These are phyloP conservation scores for Diadumene lineata DNA, from an alignment of 92 coral and sea anemone species.

Conservation along the genomic window DNA sequence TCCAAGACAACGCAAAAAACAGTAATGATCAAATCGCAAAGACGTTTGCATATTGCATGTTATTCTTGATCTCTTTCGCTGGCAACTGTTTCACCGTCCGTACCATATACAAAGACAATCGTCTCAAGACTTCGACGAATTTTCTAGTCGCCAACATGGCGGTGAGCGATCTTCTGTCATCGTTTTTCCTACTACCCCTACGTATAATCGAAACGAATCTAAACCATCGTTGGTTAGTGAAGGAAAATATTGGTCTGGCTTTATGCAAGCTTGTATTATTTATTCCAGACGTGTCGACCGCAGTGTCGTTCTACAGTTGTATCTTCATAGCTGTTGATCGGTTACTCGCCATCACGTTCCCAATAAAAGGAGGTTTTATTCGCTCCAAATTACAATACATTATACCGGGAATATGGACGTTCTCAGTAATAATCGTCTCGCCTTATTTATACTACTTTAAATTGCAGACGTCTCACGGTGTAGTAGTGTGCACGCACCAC, in stretches of 20 bases:
- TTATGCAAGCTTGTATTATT: conserved; percentile 20
- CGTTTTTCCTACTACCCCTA: conserved; percentile 12
- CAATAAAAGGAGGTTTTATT: conserved; percentile 24
- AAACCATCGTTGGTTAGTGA: conserved; percentile 11
- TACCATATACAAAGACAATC: conserved; percentile 5
- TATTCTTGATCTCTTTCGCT: background rate
- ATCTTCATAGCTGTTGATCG: conserved; percentile 33
- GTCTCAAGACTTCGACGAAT: conserved; percentile 18
- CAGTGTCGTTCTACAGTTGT: conserved; percentile 20
- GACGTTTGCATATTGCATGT: conserved; percentile 4
- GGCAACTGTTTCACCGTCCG: conserved; percentile 16
- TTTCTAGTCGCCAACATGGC: conserved; percentile 30
- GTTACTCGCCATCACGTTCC: conserved; percentile 12
- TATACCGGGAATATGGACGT: conserved; percentile 24
- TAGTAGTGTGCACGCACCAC: background rate
- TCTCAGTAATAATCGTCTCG: background rate
- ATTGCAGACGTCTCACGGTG: background rate
- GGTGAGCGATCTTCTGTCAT: conserved; percentile 21
- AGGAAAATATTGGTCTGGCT: conserved; percentile 1
- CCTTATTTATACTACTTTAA: background rate
- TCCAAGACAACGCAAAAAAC: background rate
- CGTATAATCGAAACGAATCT: background rate
- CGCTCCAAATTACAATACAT: conserved; percentile 8
- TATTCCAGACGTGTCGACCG: conserved; percentile 18
- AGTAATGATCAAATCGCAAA: background rate